These are phyloP conservation scores for Pristionchus mayeri DNA, from an alignment of 2,888 invertebrate genomes.

Conservation along the genomic window DNA sequence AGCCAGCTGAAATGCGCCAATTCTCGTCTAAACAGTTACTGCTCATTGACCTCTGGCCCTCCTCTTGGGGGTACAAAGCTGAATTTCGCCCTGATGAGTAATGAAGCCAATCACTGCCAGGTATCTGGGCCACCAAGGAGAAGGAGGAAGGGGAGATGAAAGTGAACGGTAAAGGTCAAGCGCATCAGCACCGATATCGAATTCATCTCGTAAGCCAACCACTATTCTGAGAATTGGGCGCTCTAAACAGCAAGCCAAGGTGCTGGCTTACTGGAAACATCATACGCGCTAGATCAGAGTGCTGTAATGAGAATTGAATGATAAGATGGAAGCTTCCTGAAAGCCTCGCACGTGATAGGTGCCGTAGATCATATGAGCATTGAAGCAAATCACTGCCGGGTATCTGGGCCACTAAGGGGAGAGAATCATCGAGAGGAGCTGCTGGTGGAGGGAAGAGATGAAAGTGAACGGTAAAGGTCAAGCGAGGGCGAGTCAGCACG, in stretches of 20 bases:
- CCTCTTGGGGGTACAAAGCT: no score
- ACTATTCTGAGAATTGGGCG: slow-evolving; percentile 10
- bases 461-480: slow-evolving; percentile 35
- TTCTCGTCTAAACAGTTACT: no score
- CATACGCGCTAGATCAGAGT: no score
- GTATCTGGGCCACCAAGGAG: neutral
- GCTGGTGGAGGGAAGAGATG: neutral
- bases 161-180: slow-evolving; percentile 32
- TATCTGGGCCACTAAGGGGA: neutral
- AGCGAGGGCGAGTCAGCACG: neutral
- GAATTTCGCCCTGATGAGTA: no score
- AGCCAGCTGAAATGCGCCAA: no score
- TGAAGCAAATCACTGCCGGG: slow-evolving; percentile 16
- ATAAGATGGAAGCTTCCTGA: no score
- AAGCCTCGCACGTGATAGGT: no score
- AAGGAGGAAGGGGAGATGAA: neutral
- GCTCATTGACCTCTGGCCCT: no score
- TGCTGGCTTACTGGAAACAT: no score
- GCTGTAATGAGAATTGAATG: no score
- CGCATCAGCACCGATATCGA: neutral
- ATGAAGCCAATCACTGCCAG: slow-evolving; percentile 12
- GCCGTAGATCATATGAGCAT: no score
- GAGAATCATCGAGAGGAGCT: no score
- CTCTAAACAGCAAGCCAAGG: neutral
- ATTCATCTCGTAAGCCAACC: neutral